Base-by-base conservation (phyloP, 2,113 vertebrate species). In the Engystomops pustulosus region DNA sequence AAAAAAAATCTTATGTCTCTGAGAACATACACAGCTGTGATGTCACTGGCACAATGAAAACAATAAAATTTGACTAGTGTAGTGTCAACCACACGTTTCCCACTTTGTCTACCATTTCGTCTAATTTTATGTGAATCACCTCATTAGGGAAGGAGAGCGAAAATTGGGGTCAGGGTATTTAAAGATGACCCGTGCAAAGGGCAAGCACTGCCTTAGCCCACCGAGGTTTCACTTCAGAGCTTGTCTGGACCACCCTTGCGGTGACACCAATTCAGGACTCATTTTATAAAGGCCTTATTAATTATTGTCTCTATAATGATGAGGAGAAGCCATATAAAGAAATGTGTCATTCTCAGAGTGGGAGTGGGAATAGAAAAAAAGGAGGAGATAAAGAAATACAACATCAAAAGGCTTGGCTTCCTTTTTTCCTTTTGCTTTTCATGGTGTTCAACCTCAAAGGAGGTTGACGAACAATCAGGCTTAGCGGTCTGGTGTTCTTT, bases 371-470 rank as follows among this genome's bases (percentile, higher is more conserved):
- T 92, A 90, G 53, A 88, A 90, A 90, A n/a, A 78, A 86, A 87
- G 86, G 92, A 92, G 84, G 88, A 88, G 88, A 95, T 89, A 88
- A 86, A 94, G 93, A 93, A 90, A 93, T 89, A 92, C 91, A 92
- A 94, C 96, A 98, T 98, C 96, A 99, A 98, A 98, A 97, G 96
- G 93, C 93, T n/a, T 94, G 93, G 94, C 95, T 89, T 92, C 91
- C 89, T 92, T 90, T 88, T 72, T 86, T 65, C 23, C 80, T 90
- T 95, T 96, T 93, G 92, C 96, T 98, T 99, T 99, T 98, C 96
- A 98, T 97, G 96, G 94, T 94, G 97, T 96, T 95, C 94, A 97
- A 97, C 95, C 96, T 98, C 97, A 96, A 99, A 98, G 97, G 95
- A 97, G 97, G 96, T 97, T 95, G 94, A 95, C 95, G 96, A 96